Percentiles rank a stretch among this genome's conserved stretches.
Evolutionary conservation across 64 coral and sea anemone genomes (phyloP).

Genomic region (Montipora sp.): DNA sequence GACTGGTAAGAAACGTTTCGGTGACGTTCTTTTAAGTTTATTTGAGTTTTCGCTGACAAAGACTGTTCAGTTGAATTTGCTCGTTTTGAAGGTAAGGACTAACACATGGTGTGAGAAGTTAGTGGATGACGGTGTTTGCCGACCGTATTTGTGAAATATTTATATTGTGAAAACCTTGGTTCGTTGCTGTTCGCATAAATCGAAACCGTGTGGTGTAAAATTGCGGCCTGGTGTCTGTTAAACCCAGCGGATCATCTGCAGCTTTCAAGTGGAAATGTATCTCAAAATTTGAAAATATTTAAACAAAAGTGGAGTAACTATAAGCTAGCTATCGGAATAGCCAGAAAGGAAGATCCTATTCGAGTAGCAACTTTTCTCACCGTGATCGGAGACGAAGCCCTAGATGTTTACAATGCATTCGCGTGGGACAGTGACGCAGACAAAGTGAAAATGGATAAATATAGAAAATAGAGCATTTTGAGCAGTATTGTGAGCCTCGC

Average conservation of each 20-base stretch:
- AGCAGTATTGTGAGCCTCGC: background rate
- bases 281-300: constrained; percentile 7
- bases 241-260: background rate
- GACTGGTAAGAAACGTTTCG: too few relatives aligned
- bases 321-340: background rate
- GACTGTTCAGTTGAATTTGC: too few relatives aligned
- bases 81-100: too few relatives aligned
- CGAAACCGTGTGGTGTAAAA: background rate
- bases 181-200: background rate
- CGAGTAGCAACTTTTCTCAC: background rate
- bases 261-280: background rate
- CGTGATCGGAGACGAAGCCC: background rate
- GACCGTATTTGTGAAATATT: too few relatives aligned
- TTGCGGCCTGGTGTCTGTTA: background rate
- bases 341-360: constrained; percentile 3
- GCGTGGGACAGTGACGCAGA: background rate
- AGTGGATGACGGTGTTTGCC: too few relatives aligned
- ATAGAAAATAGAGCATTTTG: background rate
- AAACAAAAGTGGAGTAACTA: constrained; percentile 15
- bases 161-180: too few relatives aligned
- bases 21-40: too few relatives aligned
- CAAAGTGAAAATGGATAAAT: background rate
- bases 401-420: background rate
- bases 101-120: too few relatives aligned
- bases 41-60: too few relatives aligned